Percentiles rank a stretch among this genome's conserved stretches.
These are phyloP conservation scores for Gallinago undulata DNA, from an alignment of 2,113 vertebrate species.

Conservation along the genomic window DNA sequence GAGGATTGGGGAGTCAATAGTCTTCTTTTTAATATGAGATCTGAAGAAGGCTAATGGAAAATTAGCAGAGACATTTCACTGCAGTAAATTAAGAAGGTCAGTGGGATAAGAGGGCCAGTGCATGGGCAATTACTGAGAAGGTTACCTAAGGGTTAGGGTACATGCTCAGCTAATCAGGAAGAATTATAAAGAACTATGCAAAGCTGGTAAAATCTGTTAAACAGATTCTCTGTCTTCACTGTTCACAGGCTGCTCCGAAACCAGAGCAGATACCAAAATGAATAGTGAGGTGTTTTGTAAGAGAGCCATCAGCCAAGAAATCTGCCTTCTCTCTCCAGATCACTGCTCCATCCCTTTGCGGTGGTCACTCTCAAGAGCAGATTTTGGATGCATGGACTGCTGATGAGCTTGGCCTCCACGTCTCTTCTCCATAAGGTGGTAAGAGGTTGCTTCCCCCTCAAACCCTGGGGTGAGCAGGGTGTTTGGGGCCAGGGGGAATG, in stretches of 20 bases:
- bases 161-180: not conserved
- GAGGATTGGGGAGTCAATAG: not conserved
- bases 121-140: not conserved
- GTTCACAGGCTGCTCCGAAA: not conserved
- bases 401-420: not conserved
- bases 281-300: not conserved
- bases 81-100: not conserved
- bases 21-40: not conserved
- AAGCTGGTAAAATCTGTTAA: not conserved
- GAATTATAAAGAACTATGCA: not conserved
- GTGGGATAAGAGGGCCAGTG: not conserved
- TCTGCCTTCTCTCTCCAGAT: not conserved
- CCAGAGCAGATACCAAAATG: not conserved
- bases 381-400: not conserved
- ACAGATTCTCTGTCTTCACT: not conserved
- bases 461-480: not conserved
- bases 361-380: rapidly evolving
- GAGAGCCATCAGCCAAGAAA: not conserved
- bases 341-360: not conserved
- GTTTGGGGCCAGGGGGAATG: rapidly evolving
- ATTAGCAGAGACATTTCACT: not conserved
- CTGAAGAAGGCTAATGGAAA: not conserved
- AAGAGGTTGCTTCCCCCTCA: not conserved
- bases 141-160: not conserved
- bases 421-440: not conserved